Evolutionary conservation across 2,113 vertebrate genomes (phyloP).

Genomic region (Trinectes maculatus): DNA sequence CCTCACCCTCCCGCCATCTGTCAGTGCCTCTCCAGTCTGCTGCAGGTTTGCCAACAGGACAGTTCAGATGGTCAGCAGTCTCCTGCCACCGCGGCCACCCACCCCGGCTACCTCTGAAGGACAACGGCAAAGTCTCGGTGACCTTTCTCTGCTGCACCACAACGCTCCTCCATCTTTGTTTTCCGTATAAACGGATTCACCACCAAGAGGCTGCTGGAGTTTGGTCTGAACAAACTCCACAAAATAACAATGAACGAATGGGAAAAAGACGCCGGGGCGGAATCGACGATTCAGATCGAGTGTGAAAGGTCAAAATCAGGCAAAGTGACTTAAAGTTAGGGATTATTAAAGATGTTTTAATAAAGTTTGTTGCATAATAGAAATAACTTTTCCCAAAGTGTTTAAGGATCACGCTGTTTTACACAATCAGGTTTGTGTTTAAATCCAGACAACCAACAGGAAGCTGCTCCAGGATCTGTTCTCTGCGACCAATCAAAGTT

Average conservation of each 20-base stretch:
- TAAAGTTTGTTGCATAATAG: neutral
- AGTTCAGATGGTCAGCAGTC: slow-evolving; percentile 81
- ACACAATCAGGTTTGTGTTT: slow-evolving; percentile 8
- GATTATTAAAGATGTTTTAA: neutral
- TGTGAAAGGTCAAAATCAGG: no score
- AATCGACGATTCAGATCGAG: neutral
- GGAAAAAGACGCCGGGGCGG: no score
- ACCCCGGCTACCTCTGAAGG: slow-evolving; percentile 76
- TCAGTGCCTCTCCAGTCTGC: slow-evolving; percentile 74
- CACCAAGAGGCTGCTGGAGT: neutral
- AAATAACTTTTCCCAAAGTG: neutral
- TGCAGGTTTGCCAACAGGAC: slow-evolving; percentile 76
- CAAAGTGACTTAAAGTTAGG: neutral
- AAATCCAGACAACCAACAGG: slow-evolving; percentile 11
- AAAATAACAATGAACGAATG: neutral
- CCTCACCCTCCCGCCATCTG: slow-evolving; percentile 84
- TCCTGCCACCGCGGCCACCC: slow-evolving; percentile 70
- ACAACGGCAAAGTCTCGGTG: slow-evolving; percentile 71
- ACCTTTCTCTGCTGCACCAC: slow-evolving; percentile 60
- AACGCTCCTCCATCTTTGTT: slow-evolving; percentile 11
- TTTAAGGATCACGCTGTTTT: no score
- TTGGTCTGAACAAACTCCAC: neutral
- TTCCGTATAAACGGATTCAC: slow-evolving; percentile 15
- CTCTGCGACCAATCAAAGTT: neutral
- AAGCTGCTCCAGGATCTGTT: no score